A percentile compares a stretch with the other conserved stretches of the same genome.
phyloP scores from a whole-genome alignment of 2,888 invertebrate genomes.

The Melangyna quadrimaculata region DNA sequence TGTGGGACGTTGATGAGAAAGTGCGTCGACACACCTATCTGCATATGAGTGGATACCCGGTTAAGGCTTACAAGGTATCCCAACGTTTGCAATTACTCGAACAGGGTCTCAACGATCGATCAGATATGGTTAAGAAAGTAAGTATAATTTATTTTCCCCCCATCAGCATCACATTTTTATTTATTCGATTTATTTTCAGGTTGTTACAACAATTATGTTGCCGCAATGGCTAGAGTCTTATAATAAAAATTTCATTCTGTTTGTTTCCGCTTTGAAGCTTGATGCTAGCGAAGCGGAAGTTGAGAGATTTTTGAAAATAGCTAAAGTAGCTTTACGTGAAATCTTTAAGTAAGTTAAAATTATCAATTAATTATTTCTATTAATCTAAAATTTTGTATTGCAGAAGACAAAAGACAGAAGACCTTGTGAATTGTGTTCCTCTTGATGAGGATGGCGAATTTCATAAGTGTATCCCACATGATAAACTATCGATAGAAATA shows the following conservation, averaged over 20 bases:
- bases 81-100: slow-evolving; percentile 85
- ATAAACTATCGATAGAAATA: slow-evolving; percentile 82
- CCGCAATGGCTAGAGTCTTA: slow-evolving; percentile 89
- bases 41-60: slow-evolving; percentile 81
- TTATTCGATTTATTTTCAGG: slow-evolving; percentile 51
- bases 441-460: slow-evolving; percentile 79
- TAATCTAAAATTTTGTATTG: slow-evolving; percentile 59
- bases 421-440: slow-evolving; percentile 81
- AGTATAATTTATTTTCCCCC: background rate
- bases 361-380: background rate
- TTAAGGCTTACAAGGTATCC: slow-evolving; percentile 83
- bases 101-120: slow-evolving; percentile 85
- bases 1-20: slow-evolving; percentile 89
- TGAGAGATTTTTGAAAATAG: slow-evolving; percentile 83
- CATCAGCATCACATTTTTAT: too few species aligned
- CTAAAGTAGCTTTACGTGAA: slow-evolving; percentile 82
- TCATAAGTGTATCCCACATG: slow-evolving; percentile 82
- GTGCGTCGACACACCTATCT: slow-evolving; percentile 84
- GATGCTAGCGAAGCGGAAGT: slow-evolving; percentile 86
- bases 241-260: slow-evolving; percentile 86
- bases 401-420: slow-evolving; percentile 79
- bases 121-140: slow-evolving; percentile 81
- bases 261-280: slow-evolving; percentile 89
- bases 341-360: slow-evolving; percentile 82
- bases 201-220: slow-evolving; percentile 83